Percentiles rank a stretch among this genome's conserved stretches.
Conservation (phyloP, 37 sponge, comb jelly and placozoan species). For the Cliona cf. orientalis region DNA sequence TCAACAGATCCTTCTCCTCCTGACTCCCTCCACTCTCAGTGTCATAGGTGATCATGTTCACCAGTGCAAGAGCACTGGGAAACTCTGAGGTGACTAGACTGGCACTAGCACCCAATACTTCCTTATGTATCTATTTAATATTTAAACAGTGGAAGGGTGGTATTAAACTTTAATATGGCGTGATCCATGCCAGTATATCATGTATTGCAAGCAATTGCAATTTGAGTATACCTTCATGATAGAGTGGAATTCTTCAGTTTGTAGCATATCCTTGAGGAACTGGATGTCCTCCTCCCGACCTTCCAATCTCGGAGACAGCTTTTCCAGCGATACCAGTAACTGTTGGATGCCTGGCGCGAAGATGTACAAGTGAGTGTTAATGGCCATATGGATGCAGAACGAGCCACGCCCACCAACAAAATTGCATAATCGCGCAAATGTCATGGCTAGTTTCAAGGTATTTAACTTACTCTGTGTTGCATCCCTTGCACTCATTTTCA, state of each 20-base stretch:
- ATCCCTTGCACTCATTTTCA: conserved; percentile 27
- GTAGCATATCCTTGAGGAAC: conserved; percentile 56
- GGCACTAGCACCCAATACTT: conserved; percentile 20
- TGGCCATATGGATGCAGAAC: not conserved
- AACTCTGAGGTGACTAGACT: too few relatives aligned
- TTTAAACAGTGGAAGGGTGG: not conserved
- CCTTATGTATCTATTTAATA: conserved; percentile 32
- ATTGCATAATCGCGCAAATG: too few relatives aligned
- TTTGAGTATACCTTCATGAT: conserved; percentile 48
- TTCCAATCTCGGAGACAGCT: conserved; percentile 45
- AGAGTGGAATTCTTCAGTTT: conserved; percentile 53
- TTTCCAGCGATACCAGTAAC: conserved; percentile 62
- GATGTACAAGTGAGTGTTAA: not conserved
- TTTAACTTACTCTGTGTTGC: conserved; percentile 33
- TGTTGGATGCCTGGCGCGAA: conserved; percentile 58
- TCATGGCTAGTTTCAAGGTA: not conserved
- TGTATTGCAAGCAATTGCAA: not conserved
- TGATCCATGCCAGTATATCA: too few relatives aligned
- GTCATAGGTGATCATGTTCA: conserved; percentile 60
- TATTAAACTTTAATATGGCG: not conserved
- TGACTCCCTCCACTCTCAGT: conserved; percentile 1
- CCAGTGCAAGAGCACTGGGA: conserved; percentile 50
- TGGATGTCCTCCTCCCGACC: conserved; percentile 55
- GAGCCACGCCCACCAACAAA: conserved; percentile 17
- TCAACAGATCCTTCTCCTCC: conserved; percentile 50